Evolutionary conservation across 2,888 invertebrate genomes (phyloP).

Genomic region (Oxystoma pomonae): DNA sequence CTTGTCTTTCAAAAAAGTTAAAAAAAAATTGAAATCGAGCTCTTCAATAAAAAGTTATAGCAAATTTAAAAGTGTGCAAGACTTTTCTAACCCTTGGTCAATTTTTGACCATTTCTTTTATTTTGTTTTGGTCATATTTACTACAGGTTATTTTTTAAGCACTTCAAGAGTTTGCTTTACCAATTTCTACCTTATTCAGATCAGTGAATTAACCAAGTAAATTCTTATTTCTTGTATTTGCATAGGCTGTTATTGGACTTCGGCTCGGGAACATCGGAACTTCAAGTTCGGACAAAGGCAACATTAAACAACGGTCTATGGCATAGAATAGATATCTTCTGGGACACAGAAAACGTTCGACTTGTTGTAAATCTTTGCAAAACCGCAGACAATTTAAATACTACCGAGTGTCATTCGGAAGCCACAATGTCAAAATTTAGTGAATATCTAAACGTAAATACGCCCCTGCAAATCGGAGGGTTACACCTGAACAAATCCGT

Average conservation of each 20-base stretch:
- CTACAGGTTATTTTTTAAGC: no score
- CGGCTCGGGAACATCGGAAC: slow-evolving; percentile 87
- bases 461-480: slow-evolving; percentile 89
- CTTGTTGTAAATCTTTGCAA: slow-evolving; percentile 87
- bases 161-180: no score
- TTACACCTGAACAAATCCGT: slow-evolving; percentile 78
- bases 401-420: slow-evolving; percentile 82
- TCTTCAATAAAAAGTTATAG: no score
- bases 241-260: slow-evolving; percentile 79
- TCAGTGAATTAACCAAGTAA: no score
- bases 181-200: no score
- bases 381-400: slow-evolving; percentile 76
- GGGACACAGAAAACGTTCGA: slow-evolving; percentile 89
- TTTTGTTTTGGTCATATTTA: no score
- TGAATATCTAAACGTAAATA: slow-evolving; percentile 92
- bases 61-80: no score
- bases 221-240: neutral
- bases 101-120: no score
- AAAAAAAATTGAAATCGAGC: no score
- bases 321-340: slow-evolving; percentile 94
- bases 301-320: slow-evolving; percentile 93
- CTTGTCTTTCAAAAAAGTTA: no score
- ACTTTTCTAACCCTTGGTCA: no score
- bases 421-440: slow-evolving; percentile 92
- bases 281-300: slow-evolving; percentile 78